Base-by-base conservation (phyloP, 35 echinoderm and acorn worm species). In the Amphiura filiformis region DNA sequence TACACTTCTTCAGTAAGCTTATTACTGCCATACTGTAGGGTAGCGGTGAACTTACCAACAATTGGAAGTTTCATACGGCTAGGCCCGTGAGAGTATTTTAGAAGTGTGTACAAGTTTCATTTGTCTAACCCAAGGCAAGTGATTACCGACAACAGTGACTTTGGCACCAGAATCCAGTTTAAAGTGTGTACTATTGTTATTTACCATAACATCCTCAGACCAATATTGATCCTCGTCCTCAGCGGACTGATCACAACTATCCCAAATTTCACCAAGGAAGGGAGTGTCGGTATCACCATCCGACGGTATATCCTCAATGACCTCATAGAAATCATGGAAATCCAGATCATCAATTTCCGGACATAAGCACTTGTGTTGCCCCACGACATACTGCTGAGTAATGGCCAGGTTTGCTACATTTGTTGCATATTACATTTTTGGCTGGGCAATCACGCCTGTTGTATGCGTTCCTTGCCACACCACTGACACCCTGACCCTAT, bases 1-100 rank as follows among this genome's bases (percentile, higher is more conserved):
- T 65, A 90, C 17, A 90, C n/a, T n/a, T n/a, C n/a, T n/a, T n/a
- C n/a, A n/a, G n/a, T 70, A n/a, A 70, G 9, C 61, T 70, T 11
- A 15, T 4, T 30, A n/a, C 26, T 23, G 26, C 11, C 61, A 70
- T 70, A 30, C 28, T 26, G 61, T 2, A 70, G 61, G 17, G 28
- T 70, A 26, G 61, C 61, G 7, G 61, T 15, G 26, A 70, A 70
- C 26, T 70, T 70, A 15, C 61, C 61, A 70, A 70, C 61, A 13
- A 70, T 30, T 15, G 61, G 61, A 70, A 70, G 61, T n/a, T 70
- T 70, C 17, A 70, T 70, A 70, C 28, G 61, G 26, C 61, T 23
- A 15, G 61, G 61, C 1, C 61, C 61, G 26, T 70, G n/a, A 70
- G 17, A 70, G 61, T 11, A 23, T 3, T 1, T 70, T n/a, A 1